A percentile compares a stretch with the other conserved stretches of the same genome.
Conservation (phyloP, 2,888 invertebrate species). For the Chouioia cunea region DNA sequence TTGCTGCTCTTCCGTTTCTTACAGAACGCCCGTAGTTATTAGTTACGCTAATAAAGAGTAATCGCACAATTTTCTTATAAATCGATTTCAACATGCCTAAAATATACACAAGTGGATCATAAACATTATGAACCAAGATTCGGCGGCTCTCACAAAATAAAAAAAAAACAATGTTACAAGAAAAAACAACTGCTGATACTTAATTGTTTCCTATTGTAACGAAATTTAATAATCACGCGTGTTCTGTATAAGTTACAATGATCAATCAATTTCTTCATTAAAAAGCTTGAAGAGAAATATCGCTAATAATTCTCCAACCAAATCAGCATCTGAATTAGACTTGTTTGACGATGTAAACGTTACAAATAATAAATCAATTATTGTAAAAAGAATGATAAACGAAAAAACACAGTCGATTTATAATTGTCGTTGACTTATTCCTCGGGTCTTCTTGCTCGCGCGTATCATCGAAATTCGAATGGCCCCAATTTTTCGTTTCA, state of each 20-base stretch:
- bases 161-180: slow-evolving; percentile 29
- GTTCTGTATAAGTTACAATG: slow-evolving; percentile 45
- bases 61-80: slow-evolving; percentile 63
- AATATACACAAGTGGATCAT: slow-evolving; percentile 65
- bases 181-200: slow-evolving; percentile 29
- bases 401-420: slow-evolving; percentile 56
- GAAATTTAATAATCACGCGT: slow-evolving; percentile 46
- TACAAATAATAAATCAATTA: slow-evolving; percentile 58
- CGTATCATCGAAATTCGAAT: slow-evolving; percentile 43
- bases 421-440: slow-evolving; percentile 54
- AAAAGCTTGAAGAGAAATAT: slow-evolving; percentile 38
- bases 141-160: slow-evolving; percentile 47
- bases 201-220: slow-evolving; percentile 15
- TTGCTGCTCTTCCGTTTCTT: slow-evolving; percentile 52
- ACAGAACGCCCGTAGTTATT: slow-evolving; percentile 57
- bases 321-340: slow-evolving; percentile 61
- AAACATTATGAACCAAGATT: slow-evolving; percentile 64
- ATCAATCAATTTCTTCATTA: slow-evolving; percentile 46
- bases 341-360: slow-evolving; percentile 60
- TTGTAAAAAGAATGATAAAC: slow-evolving; percentile 58
- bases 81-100: slow-evolving; percentile 67
- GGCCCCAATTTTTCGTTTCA: slow-evolving; percentile 32
- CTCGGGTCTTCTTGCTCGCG: slow-evolving; percentile 50
- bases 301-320: slow-evolving; percentile 33
- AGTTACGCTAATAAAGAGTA: slow-evolving; percentile 64